A percentile compares a stretch with the other conserved stretches of the same genome.
Evolutionary conservation across 2,797 vertebrate species (phyloP).

Genomic region (Gymnocypris eckloni): DNA sequence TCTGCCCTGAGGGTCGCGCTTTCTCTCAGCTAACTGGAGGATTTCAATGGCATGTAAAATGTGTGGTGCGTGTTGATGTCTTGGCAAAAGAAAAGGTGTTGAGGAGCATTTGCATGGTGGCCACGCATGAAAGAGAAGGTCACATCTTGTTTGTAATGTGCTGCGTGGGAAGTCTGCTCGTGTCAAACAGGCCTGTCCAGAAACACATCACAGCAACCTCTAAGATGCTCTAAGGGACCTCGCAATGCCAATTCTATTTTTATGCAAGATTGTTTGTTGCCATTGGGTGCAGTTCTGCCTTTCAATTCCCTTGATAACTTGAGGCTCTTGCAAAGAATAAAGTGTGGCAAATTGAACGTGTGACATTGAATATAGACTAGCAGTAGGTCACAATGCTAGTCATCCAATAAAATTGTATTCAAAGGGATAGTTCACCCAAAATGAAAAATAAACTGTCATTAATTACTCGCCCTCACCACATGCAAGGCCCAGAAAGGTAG

Average conservation of each 20-base stretch:
- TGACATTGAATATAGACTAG: neutral
- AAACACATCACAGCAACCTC: neutral
- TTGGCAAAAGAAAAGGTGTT: conserved; percentile 17
- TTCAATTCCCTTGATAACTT: neutral
- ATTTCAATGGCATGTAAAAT: conserved; percentile 12
- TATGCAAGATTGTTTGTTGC: neutral
- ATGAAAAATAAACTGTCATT: neutral
- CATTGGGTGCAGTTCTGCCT: neutral
- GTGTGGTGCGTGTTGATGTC: neutral
- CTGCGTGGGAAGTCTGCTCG: conserved; percentile 6
- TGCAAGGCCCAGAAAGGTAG: too few relatives aligned
- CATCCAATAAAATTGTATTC: neutral
- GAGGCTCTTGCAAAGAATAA: conserved; percentile 9
- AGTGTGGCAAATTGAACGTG: neutral
- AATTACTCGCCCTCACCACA: neutral
- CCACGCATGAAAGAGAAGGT: conserved; percentile 32
- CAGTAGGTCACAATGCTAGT: neutral
- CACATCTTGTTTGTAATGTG: conserved; percentile 33
- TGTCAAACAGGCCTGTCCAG: conserved; percentile 9
- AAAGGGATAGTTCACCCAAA: too few relatives aligned
- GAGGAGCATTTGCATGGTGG: neutral
- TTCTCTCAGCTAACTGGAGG: conserved; percentile 16
- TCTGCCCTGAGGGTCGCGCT: neutral
- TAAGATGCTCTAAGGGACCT: neutral
- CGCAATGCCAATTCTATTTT: neutral